Evolutionary conservation across 1,140 invertebrate genomes (phyloP), one percentile per base, ranked within the genome.

Genomic region (Archivesica marissinica): DNA sequence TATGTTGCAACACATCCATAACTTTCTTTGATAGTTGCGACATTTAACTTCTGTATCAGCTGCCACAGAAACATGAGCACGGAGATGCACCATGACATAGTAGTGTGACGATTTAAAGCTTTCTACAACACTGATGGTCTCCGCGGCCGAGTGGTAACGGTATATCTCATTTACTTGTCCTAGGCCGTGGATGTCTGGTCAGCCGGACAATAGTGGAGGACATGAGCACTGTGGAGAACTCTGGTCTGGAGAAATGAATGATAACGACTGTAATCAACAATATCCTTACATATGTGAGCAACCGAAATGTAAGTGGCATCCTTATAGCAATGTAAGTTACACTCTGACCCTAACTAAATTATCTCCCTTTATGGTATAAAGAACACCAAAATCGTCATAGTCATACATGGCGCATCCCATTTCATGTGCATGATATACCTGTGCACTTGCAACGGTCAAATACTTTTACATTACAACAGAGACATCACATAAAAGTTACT

Each of bases 211-310:
- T 44, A 20, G 41, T 28, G 72, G 72, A 20, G 72, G 72, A 25
- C 11, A 17, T 2, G 82, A 85, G 44, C 82, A 85, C 59, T 85
- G 82, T 50, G 82, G 75, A 9, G 82, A 85, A 54, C 41, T 85
- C 17, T 85, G 82, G 82, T 39, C 38, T 20, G 82, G 82, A 0
- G 72, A 85, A 41, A 38, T 85, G 28, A 85, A 85, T 50, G 82
- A 85, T 30, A 85, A 85, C 28, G 35, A 77, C 44, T 85, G 82
- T 70, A 77, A 70, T 52, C 72, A 85, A 54, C 56, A 85, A 11
- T 85, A 85, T 33, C 82, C 82, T 20, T 85, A 77, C 33, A 85
- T 85, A 23, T 85, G 82, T 44, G 82, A 85, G 54, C 44, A 50
- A 61, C n/a, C 56, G 20, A 85, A 85, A 70, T 85, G 82, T 85